These are phyloP conservation scores for Pharmacophagus antenor DNA, from an alignment of 2,888 invertebrate genomes.

Conservation along the genomic window DNA sequence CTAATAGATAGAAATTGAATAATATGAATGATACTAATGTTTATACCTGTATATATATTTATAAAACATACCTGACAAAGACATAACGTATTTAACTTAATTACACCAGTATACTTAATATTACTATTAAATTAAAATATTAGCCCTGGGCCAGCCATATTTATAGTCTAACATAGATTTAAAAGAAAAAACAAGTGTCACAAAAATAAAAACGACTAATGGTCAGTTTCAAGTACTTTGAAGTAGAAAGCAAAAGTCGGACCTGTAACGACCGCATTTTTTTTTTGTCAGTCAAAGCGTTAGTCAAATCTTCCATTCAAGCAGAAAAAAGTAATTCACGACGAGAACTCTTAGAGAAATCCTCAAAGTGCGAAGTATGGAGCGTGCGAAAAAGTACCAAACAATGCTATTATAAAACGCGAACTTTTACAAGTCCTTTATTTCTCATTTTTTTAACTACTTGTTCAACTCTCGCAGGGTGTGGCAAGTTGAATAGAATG, in stretches of 20 bases:
- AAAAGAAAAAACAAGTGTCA: too few relatives aligned
- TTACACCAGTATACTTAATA: too few relatives aligned
- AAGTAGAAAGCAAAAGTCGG: conserved; percentile 14
- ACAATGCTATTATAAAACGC: conserved; percentile 17
- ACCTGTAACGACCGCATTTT: conserved; percentile 30
- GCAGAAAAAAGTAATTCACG: conserved; percentile 39
- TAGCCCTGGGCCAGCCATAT: too few relatives aligned
- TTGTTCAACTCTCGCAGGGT: not conserved
- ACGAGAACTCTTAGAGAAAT: conserved; percentile 33
- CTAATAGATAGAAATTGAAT: not conserved
- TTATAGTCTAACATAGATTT: too few relatives aligned
- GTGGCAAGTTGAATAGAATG: not conserved
- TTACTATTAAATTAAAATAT: too few relatives aligned
- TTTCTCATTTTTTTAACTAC: not conserved
- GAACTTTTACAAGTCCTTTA: conserved; percentile 9
- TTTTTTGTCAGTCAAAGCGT: conserved; percentile 37
- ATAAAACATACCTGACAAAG: not conserved
- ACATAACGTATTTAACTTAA: not conserved
- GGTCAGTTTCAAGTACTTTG: not conserved
- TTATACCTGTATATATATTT: not conserved
- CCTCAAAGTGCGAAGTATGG: conserved; percentile 32
- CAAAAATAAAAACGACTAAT: not conserved
- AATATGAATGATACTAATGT: not conserved
- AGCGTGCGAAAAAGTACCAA: conserved; percentile 10
- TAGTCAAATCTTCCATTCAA: conserved; percentile 45